These are phyloP conservation scores for Phortica okadai DNA, from an alignment of 2,888 invertebrate species.

Conservation along the genomic window DNA sequence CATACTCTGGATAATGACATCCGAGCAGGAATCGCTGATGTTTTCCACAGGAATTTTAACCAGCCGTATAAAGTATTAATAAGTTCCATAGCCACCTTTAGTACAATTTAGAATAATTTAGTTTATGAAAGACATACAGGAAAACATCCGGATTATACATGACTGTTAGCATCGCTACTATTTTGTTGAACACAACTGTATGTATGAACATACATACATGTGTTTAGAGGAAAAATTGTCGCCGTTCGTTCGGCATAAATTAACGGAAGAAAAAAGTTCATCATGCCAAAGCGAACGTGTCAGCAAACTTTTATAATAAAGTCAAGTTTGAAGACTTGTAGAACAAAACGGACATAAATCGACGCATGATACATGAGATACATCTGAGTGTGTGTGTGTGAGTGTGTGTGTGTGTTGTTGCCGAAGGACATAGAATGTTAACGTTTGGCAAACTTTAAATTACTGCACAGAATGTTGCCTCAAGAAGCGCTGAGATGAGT, in stretches of 20 bases:
- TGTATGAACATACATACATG: too few species aligned
- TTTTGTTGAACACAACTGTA: too few species aligned
- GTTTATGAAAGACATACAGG: too few species aligned
- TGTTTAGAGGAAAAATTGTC: conserved; percentile 13
- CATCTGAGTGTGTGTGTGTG: not conserved
- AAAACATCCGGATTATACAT: too few species aligned
- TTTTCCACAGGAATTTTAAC: too few species aligned
- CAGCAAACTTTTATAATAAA: conserved; percentile 69
- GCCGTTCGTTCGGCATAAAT: not conserved
- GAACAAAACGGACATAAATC: conserved; percentile 41
- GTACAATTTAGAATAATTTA: too few species aligned
- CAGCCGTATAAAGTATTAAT: too few species aligned
- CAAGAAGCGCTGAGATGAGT: too few species aligned
- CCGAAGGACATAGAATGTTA: conserved; percentile 37
- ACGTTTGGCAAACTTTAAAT: conserved; percentile 61
- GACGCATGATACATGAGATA: conserved; percentile 5
- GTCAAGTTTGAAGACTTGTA: conserved; percentile 45
- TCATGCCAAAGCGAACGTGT: conserved; percentile 64
- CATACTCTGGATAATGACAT: too few species aligned
- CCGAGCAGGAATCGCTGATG: too few species aligned
- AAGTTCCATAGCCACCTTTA: too few species aligned
- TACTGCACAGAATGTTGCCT: conserved; percentile 63
- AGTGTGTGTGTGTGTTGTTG: not conserved
- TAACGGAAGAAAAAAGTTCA: conserved; percentile 54
- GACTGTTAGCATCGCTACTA: too few species aligned